Evolutionary conservation across 2,113 vertebrate species (phyloP).

Genomic region (Lutjanus erythropterus): DNA sequence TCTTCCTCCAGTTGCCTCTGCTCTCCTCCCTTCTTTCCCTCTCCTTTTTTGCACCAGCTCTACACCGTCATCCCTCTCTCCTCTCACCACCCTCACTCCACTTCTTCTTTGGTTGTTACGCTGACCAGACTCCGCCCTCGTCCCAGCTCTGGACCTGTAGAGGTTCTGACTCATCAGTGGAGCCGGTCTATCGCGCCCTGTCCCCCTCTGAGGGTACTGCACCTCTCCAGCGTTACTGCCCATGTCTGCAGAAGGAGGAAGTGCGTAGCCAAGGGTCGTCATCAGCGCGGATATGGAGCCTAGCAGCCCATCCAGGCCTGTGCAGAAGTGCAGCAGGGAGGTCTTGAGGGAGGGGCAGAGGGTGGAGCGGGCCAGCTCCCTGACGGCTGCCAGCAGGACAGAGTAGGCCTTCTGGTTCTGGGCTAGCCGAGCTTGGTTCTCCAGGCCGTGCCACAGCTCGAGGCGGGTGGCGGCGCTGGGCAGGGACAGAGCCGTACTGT

Average conservation of each 20-base stretch:
- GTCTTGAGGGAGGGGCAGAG: constrained; percentile 91
- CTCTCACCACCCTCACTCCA: constrained; percentile 48
- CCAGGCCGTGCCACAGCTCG: constrained; percentile 93
- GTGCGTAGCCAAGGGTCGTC: constrained; percentile 90
- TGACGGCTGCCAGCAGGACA: constrained; percentile 92
- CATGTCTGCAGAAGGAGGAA: constrained; percentile 77
- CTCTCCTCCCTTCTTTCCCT: constrained; percentile 66
- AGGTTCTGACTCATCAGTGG: constrained; percentile 75
- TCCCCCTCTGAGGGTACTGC: constrained; percentile 44
- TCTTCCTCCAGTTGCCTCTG: constrained; percentile 38
- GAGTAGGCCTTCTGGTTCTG: constrained; percentile 97
- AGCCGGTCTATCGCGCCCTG: constrained; percentile 60
- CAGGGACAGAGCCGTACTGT: constrained; percentile 88
- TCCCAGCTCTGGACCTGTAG: constrained; percentile 56
- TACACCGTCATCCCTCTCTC: constrained; percentile 61
- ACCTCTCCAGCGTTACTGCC: constrained; percentile 28
- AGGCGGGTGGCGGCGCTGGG: constrained; percentile 94
- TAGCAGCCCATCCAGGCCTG: constrained; percentile 93
- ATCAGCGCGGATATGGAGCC: constrained; percentile 95
- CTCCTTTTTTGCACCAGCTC: constrained; percentile 57
- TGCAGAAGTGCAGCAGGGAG: constrained; percentile 93
- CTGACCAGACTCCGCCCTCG: constrained; percentile 36
- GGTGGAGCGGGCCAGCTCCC: constrained; percentile 89
- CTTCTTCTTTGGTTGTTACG: constrained; percentile 55
- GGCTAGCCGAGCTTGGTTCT: constrained; percentile 92